Conservation (phyloP, 2,797 vertebrate species). For the Anableps anableps region DNA sequence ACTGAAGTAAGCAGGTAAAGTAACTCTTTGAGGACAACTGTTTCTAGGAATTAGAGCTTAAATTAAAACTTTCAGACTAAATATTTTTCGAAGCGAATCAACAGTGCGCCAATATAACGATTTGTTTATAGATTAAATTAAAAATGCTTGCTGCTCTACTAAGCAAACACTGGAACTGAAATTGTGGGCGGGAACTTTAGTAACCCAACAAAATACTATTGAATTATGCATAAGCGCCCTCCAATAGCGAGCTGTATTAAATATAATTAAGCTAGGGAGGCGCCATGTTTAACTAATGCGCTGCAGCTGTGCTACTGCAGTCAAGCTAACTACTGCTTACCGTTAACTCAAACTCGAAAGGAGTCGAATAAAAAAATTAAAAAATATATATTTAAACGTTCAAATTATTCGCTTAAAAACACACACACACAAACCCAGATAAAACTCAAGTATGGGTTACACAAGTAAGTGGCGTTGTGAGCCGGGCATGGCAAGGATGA, state of each 20-base stretch:
- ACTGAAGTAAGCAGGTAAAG: background rate
- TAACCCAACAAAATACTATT: background rate
- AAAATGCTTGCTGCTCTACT: background rate
- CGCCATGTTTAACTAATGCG: constrained; percentile 8
- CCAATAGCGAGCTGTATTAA: background rate
- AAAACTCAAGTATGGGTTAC: background rate
- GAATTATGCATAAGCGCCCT: background rate
- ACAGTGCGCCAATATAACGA: background rate
- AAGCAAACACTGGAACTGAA: background rate
- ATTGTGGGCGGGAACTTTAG: background rate
- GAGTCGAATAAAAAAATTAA: background rate
- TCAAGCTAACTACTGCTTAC: background rate
- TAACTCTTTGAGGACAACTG: background rate
- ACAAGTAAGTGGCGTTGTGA: background rate
- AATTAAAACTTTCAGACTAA: background rate
- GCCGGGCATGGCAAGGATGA: background rate
- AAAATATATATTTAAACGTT: background rate
- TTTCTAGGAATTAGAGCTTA: background rate
- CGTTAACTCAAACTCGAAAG: background rate
- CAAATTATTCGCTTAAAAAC: background rate
- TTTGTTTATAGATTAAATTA: background rate
- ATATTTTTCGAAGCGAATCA: background rate
- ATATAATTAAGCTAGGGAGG: background rate
- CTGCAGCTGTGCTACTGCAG: constrained; percentile 21
- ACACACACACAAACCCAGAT: background rate